Evolutionary conservation across 2,888 invertebrate genomes (phyloP).

Genomic region (Sialis lutaria): DNA sequence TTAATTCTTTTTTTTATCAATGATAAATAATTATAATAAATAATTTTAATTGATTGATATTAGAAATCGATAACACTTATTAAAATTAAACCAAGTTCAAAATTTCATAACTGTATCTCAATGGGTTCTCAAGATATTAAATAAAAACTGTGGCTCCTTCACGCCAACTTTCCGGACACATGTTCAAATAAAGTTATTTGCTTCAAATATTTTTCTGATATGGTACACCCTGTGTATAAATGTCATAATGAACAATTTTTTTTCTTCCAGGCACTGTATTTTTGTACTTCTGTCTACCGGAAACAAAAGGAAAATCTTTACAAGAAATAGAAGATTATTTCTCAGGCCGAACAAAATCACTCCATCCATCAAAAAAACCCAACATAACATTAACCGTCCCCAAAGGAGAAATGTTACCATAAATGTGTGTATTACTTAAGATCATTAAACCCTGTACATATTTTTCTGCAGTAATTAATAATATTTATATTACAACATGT

Average conservation of each 20-base stretch:
- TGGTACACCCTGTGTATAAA: constrained; percentile 2
- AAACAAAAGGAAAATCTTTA: constrained; percentile 46
- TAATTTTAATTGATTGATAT: no score
- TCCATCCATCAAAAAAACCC: constrained; percentile 21
- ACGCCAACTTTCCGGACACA: background rate
- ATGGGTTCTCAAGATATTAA: no score
- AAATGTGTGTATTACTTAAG: background rate
- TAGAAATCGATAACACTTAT: no score
- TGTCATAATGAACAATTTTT: background rate
- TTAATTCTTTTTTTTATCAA: no score
- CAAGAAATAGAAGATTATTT: constrained; percentile 58
- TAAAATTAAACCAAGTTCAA: no score
- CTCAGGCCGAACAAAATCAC: constrained; percentile 37
- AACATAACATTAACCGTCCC: constrained; percentile 6
- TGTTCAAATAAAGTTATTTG: background rate
- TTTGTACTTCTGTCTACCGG: constrained; percentile 46
- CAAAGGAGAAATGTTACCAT: constrained; percentile 3
- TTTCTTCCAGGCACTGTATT: constrained; percentile 33
- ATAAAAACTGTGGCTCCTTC: no score
- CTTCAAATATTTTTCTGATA: background rate
- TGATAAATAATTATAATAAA: no score
- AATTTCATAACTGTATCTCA: no score
- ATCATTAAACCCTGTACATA: background rate
- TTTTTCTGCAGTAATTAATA: no score
- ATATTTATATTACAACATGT: no score